Evolutionary conservation across 2,797 vertebrate genomes (phyloP), one percentile per base, ranked within the genome.

Genomic region (Coregonus ussuriensis): DNA sequence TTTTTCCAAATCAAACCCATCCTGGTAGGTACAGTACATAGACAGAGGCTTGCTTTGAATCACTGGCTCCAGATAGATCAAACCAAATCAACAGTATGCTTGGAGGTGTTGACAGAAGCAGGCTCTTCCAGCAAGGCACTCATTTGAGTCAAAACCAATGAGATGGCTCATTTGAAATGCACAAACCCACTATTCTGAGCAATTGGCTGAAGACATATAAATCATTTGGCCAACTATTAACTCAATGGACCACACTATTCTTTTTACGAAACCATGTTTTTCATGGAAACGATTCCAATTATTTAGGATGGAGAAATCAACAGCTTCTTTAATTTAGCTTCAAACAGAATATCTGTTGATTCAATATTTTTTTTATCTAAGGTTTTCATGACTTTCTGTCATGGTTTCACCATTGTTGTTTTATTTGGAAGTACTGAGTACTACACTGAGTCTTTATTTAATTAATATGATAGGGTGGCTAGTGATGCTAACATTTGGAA

Each of bases 161-260:
- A 85, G 87, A 85, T 79, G 86, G 81, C 82, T 84, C 84, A 76
- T 74, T 91, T 77, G 78, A 89, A 87, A 83, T 75, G 79, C 75
- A 83, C 78, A 78, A 80, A 84, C 88, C 66, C 80, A 76, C 80
- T 87, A 87, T 86, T 79, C 71, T 77, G 75, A 82, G 62, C 75
- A 72, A 80, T 74, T 80, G 71, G 81, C 82, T 56, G 81, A 68
- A 82, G 71, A 56, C 54, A 41, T 65, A 92, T 93, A 91, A 87
- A 92, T 93, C 89, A 92, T 87, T 71, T 63, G 35, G 74, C 74
- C 72, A 85, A 89, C 90, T 78, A 84, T 89, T 89, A 89, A 89
- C 85, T 87, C 69, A 68, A 78, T 41, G 74, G 74, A 47, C 9
- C 41, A 11, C 41, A 11, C 41, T 47, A 47, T 13, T 47, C 41